phyloP scores from a whole-genome alignment of 1,140 invertebrate species.

The Brachionus koreanus region DNA sequence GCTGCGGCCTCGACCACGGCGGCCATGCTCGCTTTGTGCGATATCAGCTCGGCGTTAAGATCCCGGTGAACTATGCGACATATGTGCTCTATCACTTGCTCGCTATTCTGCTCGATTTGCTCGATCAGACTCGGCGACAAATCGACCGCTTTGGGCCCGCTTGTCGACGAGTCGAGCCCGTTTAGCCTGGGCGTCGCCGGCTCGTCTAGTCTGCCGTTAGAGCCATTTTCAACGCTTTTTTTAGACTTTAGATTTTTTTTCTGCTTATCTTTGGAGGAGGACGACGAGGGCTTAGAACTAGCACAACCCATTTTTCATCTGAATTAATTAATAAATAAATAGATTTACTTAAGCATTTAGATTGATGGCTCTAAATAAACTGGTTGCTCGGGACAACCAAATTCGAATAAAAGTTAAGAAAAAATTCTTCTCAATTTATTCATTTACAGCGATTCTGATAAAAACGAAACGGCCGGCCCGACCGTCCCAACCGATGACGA shows the following conservation, averaged over 20 bases:
- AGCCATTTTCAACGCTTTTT: background rate
- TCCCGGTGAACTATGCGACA: background rate
- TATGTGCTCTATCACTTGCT: background rate
- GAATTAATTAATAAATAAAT: background rate
- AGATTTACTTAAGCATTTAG: background rate
- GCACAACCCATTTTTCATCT: conserved; percentile 45
- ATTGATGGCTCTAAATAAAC: conserved; percentile 21
- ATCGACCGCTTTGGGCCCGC: background rate
- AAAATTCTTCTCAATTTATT: too few species aligned
- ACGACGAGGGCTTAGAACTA: conserved; percentile 34
- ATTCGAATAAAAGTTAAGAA: background rate
- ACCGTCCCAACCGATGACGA: too few species aligned
- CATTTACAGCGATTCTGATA: too few species aligned
- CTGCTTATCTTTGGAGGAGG: conserved; percentile 12
- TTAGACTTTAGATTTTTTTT: conserved; percentile 19
- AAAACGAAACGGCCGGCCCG: too few species aligned
- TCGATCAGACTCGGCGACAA: background rate
- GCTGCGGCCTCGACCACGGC: background rate
- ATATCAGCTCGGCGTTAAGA: conserved; percentile 24
- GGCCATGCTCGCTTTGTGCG: background rate
- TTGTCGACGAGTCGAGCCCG: background rate
- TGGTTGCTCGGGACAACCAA: background rate
- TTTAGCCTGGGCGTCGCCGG: background rate
- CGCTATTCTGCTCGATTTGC: background rate
- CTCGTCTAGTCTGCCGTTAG: background rate